A percentile compares a stretch with the other conserved stretches of the same genome.
Conservation (phyloP, 2,113 vertebrate species). For the Poicephalus meyeri region DNA sequence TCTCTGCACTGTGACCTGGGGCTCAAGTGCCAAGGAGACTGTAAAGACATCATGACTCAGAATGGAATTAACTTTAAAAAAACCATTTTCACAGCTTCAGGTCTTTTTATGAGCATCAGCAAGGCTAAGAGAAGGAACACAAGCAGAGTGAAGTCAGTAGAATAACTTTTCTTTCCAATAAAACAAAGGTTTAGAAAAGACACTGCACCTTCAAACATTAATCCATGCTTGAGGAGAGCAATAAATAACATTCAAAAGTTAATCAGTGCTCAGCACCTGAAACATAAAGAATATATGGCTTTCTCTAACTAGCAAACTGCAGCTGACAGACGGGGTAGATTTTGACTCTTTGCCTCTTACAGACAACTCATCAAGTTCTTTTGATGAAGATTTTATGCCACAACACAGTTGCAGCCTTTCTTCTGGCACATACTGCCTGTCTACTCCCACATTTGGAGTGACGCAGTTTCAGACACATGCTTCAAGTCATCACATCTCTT, state of each 20-base stretch:
- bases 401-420: not conserved
- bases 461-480: not conserved
- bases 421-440: not conserved
- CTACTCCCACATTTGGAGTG: not conserved
- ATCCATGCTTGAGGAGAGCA: not conserved
- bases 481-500: not conserved
- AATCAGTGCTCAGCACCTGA: not conserved
- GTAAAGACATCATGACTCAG: conserved; percentile 29
- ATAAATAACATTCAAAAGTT: not conserved
- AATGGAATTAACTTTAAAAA: conserved; percentile 50
- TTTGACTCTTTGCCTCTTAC: not conserved
- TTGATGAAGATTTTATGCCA: not conserved
- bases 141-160: not conserved
- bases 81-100: conserved; percentile 52
- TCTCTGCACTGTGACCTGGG: conserved; percentile 59
- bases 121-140: not conserved
- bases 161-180: not conserved
- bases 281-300: not conserved
- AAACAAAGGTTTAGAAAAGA: not conserved
- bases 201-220: not conserved
- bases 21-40: conserved; percentile 30
- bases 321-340: not conserved
- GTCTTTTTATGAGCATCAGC: not conserved
- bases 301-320: not conserved
- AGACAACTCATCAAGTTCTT: not conserved